phyloP scores from a whole-genome alignment of 2,113 vertebrate species.

The Panthera tigris region DNA sequence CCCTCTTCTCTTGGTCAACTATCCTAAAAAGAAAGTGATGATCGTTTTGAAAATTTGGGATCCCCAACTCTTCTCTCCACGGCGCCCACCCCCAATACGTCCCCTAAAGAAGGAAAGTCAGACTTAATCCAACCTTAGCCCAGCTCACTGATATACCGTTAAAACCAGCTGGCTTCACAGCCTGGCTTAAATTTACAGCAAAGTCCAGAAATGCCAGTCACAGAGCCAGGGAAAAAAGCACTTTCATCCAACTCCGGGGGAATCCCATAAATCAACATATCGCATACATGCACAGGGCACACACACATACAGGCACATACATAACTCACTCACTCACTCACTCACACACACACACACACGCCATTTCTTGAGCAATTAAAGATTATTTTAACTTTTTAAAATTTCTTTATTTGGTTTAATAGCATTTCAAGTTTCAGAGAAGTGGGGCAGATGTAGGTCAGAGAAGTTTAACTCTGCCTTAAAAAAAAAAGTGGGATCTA shows the following conservation, averaged over 20 bases:
- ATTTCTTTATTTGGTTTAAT: constrained; percentile 61
- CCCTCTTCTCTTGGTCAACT: background rate
- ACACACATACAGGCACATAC: fast-evolving
- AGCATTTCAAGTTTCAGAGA: constrained; percentile 66
- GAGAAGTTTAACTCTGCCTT: constrained; percentile 38
- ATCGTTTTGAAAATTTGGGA: background rate
- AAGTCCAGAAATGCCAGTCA: background rate
- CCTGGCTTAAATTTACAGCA: background rate
- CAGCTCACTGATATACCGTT: background rate
- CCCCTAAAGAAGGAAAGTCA: background rate
- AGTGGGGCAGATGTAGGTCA: constrained; percentile 60
- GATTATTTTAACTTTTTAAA: constrained; percentile 44
- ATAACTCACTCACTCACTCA: background rate
- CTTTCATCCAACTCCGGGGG: background rate
- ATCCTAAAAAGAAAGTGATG: background rate
- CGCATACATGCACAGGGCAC: background rate
- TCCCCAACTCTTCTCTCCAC: background rate
- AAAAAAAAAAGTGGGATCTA: constrained; percentile 48
- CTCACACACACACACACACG: background rate
- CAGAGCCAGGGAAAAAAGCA: background rate
- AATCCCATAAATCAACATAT: background rate
- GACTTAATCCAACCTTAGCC: background rate
- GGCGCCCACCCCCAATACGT: fast-evolving
- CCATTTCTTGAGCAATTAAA: constrained; percentile 46
- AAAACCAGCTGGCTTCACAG: background rate